Evolutionary conservation across 1,140 invertebrate genomes (phyloP), one percentile per base, ranked within the genome.

Genomic region (Popillia japonica): DNA sequence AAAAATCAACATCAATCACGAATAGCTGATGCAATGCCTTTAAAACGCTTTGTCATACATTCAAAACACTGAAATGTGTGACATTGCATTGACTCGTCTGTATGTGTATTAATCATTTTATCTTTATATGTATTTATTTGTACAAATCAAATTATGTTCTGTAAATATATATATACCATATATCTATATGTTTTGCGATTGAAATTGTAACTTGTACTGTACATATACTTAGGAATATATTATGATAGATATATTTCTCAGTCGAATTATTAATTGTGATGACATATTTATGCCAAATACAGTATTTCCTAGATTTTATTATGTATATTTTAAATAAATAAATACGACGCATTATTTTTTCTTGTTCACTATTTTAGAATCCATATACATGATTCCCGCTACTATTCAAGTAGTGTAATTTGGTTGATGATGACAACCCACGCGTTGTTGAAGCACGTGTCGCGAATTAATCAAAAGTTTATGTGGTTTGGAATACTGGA

Each of bases 201-300:
- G n/a, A 23, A 68, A 34, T 27, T 22, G 61, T 68, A 23, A 68
- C 22, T 34, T 68, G 61, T 68, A 68, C 11, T 68, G 61, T 68
- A 68, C 27, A 34, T 68, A 74, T 74, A 14, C 40, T 44, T 41
- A 40, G 41, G 72, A 74, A 74, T 75, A 78, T 20, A 73, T 78
- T 78, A 78, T 72, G 64, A 68, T 77, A 78, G 41, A 76, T 73
- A 78, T 75, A 59, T 75, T 40, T 78, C 80, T 82, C 80, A 84
- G 84, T 86, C 85, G 85, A 86, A 86, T 86, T 86, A 86, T 82
- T 85, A 78, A 85, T 86, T 86, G 85, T 86, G 84, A 86, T 86
- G 80, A 84, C 82, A 83, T 83, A 82, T 83, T 83, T 85, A 84
- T 83, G 82, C 83, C 82, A 85, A 85, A 81, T 84, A 85, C 83